Percentiles rank a stretch among this genome's conserved stretches.
Conservation (phyloP, 2,113 vertebrate species). For the Sarotherodon lohbergeri region DNA sequence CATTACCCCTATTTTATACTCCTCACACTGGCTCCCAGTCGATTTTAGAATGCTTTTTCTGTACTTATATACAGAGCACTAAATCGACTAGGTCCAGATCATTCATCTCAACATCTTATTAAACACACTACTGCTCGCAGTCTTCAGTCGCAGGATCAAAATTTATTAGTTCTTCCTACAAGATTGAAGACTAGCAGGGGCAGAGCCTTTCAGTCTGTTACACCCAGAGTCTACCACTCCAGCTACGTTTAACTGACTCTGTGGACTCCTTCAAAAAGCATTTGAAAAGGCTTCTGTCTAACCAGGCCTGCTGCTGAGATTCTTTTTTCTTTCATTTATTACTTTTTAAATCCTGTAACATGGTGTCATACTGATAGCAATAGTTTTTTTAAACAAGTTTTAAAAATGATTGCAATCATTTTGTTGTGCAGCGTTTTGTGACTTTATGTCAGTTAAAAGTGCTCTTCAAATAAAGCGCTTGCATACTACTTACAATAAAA, state of each 20-base stretch:
- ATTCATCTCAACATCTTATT: neutral
- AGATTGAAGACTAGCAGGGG: neutral
- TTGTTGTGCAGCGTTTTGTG: neutral
- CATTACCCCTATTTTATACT: neutral
- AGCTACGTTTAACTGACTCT: neutral
- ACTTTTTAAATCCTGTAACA: neutral
- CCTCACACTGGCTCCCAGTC: neutral
- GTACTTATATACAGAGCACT: neutral
- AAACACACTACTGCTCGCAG: neutral
- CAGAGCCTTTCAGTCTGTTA: neutral
- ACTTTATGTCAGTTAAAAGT: neutral
- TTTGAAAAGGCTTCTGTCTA: neutral
- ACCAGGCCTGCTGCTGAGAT: neutral
- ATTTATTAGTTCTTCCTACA: neutral
- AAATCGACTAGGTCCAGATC: neutral
- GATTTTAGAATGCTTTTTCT: neutral
- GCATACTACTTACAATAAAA: neutral
- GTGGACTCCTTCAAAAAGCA: neutral
- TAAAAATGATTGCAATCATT: accelerated
- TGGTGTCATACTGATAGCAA: neutral
- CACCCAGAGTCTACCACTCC: neutral
- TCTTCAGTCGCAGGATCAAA: neutral
- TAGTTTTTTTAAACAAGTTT: accelerated
- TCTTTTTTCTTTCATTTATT: neutral
- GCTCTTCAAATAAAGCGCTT: neutral